Evolutionary conservation across 2,113 vertebrate genomes (phyloP), one percentile per base, ranked within the genome.

Genomic region (Vulpes lagopus): DNA sequence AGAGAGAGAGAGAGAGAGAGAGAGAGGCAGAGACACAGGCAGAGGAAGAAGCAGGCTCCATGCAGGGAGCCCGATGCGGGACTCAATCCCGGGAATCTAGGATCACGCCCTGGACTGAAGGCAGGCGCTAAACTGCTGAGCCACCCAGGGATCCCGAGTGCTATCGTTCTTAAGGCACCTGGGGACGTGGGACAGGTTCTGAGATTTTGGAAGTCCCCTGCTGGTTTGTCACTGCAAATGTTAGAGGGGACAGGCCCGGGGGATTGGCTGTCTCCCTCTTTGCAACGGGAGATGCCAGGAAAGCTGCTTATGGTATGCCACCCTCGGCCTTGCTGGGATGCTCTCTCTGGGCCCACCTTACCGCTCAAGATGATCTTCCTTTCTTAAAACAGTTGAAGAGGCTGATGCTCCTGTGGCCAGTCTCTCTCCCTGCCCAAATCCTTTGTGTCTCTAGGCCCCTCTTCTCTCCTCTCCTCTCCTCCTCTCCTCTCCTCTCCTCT

Each of bases 181-280:
- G 43, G n/a, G 59, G 59, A 96, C 62, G 65, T 6, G 84, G 35
- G 38, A 59, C n/a, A 53, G 76, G 49, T 57, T 55, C 30, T 74
- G 16, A 90, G 55, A 25, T 53, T 95, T 85, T 20, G 6, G 27
- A 76, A 86, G 49, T 86, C 71, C 20, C 35, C 22, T 90, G 86
- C 23, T 64, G 78, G 32, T 71, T 90, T 96, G 35, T 81, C 92
- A n/a, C 59, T 64, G 25, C 30, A 92, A 78, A 55, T 91, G 43
- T 30, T 79, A 62, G 55, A 62, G 49, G 57, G 8, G 43, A n/a
- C 53, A 92, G n/a, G 65, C 35, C 55, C n/a, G 20, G 89, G 55
- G 35, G 20, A 93, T 19, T 91, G 64, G 69, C 62, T 78, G 35
- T 57, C 71, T 43, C 60, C 4, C 3, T 53, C n/a, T 73, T 91